These are phyloP conservation scores for Vespertilio murinus DNA, from an alignment of 2,797 vertebrate genomes.

Conservation along the genomic window DNA sequence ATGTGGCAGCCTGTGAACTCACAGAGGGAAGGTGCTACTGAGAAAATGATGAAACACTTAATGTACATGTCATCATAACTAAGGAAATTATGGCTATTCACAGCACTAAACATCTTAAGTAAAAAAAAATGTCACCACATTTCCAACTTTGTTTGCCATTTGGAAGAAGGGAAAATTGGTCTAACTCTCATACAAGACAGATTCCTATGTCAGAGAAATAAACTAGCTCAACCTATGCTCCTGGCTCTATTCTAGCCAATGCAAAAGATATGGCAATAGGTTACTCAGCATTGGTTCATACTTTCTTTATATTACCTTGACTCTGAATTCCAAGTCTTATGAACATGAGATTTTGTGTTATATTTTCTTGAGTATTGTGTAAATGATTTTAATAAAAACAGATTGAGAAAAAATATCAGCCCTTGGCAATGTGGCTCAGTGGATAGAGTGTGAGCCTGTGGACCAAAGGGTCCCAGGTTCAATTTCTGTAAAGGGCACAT, in stretches of 20 bases:
- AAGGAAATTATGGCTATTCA: background rate
- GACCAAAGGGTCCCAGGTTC: too few species aligned
- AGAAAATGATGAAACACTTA: fast-evolving
- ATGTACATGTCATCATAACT: background rate
- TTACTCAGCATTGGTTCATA: background rate
- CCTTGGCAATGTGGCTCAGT: too few species aligned
- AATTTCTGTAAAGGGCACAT: too few species aligned
- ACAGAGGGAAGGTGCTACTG: conserved; percentile 8
- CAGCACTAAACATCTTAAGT: background rate
- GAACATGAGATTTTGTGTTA: background rate
- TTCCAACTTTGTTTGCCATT: background rate
- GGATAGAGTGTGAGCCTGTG: too few species aligned
- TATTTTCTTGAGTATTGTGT: background rate
- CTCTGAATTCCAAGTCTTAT: background rate
- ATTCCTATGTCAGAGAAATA: background rate
- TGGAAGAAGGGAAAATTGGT: background rate
- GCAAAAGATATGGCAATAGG: background rate
- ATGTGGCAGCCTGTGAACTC: conserved; percentile 79
- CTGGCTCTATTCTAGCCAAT: fast-evolving
- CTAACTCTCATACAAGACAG: background rate
- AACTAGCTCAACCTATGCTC: background rate
- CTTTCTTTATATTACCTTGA: background rate
- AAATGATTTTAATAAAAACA: background rate
- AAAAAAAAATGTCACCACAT: background rate
- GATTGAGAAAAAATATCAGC: background rate